Base-by-base conservation (phyloP, 2,113 vertebrate genomes). In the Romanogobio albipinnatus region DNA sequence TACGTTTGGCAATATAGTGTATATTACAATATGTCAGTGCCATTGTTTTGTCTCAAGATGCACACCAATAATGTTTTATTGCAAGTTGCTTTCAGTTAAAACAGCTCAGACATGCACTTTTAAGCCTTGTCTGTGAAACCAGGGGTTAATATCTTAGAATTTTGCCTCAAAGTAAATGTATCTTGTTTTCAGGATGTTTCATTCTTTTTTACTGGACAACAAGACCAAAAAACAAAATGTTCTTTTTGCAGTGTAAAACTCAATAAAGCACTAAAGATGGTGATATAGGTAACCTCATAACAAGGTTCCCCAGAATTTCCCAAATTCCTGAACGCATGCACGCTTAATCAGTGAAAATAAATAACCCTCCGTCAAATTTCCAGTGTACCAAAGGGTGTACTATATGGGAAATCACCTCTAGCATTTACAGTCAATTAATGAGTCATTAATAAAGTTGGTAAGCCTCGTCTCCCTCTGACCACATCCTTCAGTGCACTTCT, bases 401-500 rank as follows among this genome's bases (percentile, higher is more conserved):
- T 29, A 17, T 29, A 17, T 47, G n/a, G 39, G 39, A 79, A 79
- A 26, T 61, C 53, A 58, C 53, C 22, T 59, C 36, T 22, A n/a
- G 22, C 58, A 49, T 75, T 19, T 56, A 49, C 49, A 49, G 82
- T 6, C 71, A 81, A 36, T 29, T 61, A 70, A 33, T 83, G 75
- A 83, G 24, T 83, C 76, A 80, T 64, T 86, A 75, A 70, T 61
- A 76, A 36, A 62, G n/a, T n/a, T 64, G 56, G 58, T 45, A 62
- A 59, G 62, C 45, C 26, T 39, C 68, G 19, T 83, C 53, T 86
- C 74, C 82, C 76, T 76, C 59, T 84, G 70, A 83, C 79, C 85
- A 26, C 84, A 88, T 92, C 89, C 88, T 88, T 86, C 53, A 43
- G 36, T 26, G 62, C 19, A 66, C 73, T 85, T 89, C 87, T 89